phyloP scores from a whole-genome alignment of 2,113 vertebrate genomes.

The Pollachius pollachius region DNA sequence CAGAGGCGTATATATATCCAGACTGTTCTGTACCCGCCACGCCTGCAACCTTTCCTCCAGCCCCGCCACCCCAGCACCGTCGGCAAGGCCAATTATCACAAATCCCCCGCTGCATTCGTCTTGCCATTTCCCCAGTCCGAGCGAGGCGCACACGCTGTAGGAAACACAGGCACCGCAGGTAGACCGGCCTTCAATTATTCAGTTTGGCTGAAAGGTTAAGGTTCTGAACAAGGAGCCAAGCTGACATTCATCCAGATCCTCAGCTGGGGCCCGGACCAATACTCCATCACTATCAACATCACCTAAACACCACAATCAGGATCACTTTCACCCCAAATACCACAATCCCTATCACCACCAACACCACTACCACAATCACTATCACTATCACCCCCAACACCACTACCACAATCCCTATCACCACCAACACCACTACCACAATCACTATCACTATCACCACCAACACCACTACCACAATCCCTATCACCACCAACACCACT shows the following conservation, averaged over 20 bases:
- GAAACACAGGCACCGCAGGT: constrained; percentile 60
- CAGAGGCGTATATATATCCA: constrained; percentile 42
- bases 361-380: too few species aligned
- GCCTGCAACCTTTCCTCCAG: constrained; percentile 69
- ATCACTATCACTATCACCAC: too few species aligned
- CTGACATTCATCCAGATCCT: constrained; percentile 74
- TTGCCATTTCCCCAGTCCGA: constrained; percentile 68
- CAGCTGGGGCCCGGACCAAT: constrained; percentile 31
- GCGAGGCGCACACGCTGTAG: constrained; percentile 47
- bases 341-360: too few species aligned
- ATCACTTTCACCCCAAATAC: too few species aligned
- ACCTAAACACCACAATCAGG: too few species aligned
- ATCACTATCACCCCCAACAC: too few species aligned
- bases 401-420: too few species aligned
- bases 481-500: too few species aligned
- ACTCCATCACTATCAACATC: too few species aligned
- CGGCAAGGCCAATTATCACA: constrained; percentile 71
- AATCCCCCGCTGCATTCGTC: constrained; percentile 68
- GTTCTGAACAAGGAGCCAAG: constrained; percentile 53
- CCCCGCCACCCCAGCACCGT: constrained; percentile 58
- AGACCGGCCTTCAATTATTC: constrained; percentile 78
- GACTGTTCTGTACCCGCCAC: constrained; percentile 63
- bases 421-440: too few species aligned
- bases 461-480: too few species aligned
- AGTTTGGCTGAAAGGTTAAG: constrained; percentile 77